Percentiles rank a stretch among this genome's conserved stretches.
These are phyloP conservation scores for Pardalotus punctatus DNA, from an alignment of 2,113 vertebrate genomes.

Conservation along the genomic window DNA sequence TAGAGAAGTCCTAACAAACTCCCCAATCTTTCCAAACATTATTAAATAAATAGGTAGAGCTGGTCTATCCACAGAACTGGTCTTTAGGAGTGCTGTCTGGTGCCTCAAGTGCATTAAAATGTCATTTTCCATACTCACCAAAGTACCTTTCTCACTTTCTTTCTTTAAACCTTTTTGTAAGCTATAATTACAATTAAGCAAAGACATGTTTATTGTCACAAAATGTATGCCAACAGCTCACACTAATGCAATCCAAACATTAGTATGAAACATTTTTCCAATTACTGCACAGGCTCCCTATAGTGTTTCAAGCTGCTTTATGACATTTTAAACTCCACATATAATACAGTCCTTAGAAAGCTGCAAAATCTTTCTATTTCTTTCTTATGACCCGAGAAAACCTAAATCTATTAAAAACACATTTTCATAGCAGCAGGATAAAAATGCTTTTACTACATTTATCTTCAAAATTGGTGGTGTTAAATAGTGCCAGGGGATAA, in stretches of 20 bases:
- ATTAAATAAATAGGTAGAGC: neutral
- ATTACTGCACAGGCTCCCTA: conserved; percentile 66
- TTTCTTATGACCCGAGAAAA: conserved; percentile 55
- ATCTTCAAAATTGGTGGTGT: conserved; percentile 61
- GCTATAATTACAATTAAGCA: conserved; percentile 64
- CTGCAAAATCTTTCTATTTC: conserved; percentile 47
- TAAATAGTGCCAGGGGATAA: conserved; percentile 65
- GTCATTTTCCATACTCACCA: conserved; percentile 6
- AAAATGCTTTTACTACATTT: conserved; percentile 66
- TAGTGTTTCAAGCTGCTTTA: conserved; percentile 79
- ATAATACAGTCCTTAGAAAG: conserved; percentile 75
- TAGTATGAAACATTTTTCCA: conserved; percentile 70
- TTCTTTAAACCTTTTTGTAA: conserved; percentile 41
- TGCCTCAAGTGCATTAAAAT: conserved; percentile 38
- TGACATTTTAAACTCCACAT: conserved; percentile 82
- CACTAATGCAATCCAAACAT: conserved; percentile 66
- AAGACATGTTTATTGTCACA: conserved; percentile 41
- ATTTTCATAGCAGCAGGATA: conserved; percentile 64
- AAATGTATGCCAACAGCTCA: conserved; percentile 54
- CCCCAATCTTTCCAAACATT: neutral
- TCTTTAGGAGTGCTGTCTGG: neutral
- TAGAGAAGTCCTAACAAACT: neutral
- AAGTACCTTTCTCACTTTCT: conserved; percentile 16
- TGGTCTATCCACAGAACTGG: neutral
- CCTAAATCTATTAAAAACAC: conserved; percentile 67